Percentiles rank a stretch among this genome's conserved stretches.
These are phyloP conservation scores for Pedicia rivosa DNA, from an alignment of 2,888 invertebrate genomes.

Conservation along the genomic window DNA sequence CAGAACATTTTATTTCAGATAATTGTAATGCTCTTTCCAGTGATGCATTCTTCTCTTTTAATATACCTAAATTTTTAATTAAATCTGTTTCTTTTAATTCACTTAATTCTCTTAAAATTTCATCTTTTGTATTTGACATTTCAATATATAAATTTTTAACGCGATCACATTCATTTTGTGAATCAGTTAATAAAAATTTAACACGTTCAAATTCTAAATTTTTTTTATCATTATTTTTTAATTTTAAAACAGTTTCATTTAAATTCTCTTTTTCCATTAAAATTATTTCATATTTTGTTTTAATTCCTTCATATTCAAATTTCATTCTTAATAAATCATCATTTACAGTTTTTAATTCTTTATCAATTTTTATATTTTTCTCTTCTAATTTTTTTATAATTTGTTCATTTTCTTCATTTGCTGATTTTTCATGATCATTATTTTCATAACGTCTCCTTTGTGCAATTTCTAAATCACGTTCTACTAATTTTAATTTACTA, in stretches of 20 bases:
- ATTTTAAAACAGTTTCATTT: no score
- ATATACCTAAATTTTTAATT: conserved; percentile 33
- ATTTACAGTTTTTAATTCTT: conserved; percentile 33
- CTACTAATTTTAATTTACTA: conserved; percentile 8
- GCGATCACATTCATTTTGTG: conserved; percentile 37
- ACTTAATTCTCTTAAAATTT: conserved; percentile 38
- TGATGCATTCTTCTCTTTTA: conserved; percentile 38
- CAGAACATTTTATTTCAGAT: conserved; percentile 23
- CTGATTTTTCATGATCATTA: conserved; percentile 29
- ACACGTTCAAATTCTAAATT: conserved; percentile 34
- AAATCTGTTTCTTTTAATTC: conserved; percentile 36
- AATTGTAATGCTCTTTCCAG: conserved; percentile 31
- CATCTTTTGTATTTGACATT: conserved; percentile 43
- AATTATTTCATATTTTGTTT: conserved; percentile 18
- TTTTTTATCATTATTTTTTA: conserved; percentile 19
- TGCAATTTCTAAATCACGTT: conserved; percentile 19
- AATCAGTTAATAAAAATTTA: conserved; percentile 35
- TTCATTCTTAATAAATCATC: conserved; percentile 30
- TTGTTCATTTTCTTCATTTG: conserved; percentile 30
- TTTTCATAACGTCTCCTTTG: conserved; percentile 32
- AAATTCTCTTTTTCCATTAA: no score
- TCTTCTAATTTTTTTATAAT: conserved; percentile 32
- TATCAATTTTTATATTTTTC: conserved; percentile 32
- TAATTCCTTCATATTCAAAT: conserved; percentile 21
- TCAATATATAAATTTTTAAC: conserved; percentile 37